Evolutionary conservation across 2,888 invertebrate genomes (phyloP).

Genomic region (Sphecodes monilicornis): DNA sequence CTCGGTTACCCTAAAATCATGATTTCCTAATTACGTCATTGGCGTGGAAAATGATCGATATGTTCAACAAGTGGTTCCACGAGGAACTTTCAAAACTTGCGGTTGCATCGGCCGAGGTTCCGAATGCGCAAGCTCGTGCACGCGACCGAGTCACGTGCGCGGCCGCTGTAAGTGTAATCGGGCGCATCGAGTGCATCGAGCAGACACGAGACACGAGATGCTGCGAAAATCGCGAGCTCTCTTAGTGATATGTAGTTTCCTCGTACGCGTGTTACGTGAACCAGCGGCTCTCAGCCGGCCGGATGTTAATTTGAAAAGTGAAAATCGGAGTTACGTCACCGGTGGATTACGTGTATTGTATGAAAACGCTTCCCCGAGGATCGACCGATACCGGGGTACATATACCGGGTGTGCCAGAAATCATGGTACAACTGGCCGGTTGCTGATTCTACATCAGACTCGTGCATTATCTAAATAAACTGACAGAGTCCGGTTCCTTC

Average conservation of each 20-base stretch:
- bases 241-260: conserved; percentile 33
- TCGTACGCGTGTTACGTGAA: conserved; percentile 44
- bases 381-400: background rate
- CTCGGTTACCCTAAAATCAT: too few relatives aligned
- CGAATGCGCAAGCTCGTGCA: background rate
- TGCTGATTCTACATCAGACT: too few relatives aligned
- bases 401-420: background rate
- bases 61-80: background rate
- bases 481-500: too few relatives aligned
- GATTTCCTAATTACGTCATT: background rate
- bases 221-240: conserved; percentile 12
- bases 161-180: background rate
- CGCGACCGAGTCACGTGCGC: background rate
- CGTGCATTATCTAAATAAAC: too few relatives aligned
- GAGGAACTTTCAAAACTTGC: background rate
- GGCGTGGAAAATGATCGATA: background rate
- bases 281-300: background rate
- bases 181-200: background rate
- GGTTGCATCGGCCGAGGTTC: background rate
- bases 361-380: background rate
- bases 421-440: background rate
- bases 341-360: conserved; percentile 8
- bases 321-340: conserved; percentile 35
- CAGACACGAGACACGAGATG: conserved; percentile 7
- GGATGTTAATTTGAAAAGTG: conserved; percentile 41